Evolutionary conservation across 2,113 vertebrate genomes (phyloP).

Genomic region (Gulo gulo): DNA sequence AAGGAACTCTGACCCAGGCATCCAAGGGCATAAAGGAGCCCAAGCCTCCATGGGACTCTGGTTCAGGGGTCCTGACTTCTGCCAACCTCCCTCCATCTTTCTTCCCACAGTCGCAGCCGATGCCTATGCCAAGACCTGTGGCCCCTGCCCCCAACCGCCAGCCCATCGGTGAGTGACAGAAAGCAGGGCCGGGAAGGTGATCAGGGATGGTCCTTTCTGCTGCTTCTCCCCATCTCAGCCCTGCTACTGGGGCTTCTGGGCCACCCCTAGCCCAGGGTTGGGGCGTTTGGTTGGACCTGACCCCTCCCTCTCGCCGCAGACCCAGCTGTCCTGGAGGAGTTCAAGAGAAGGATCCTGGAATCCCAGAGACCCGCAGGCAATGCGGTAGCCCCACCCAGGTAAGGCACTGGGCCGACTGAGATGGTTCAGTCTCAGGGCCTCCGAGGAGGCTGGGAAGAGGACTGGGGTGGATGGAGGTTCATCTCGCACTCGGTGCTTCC

Average conservation of each 20-base stretch:
- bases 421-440: neutral
- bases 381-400: neutral
- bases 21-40: neutral
- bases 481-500: neutral
- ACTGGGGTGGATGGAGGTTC: neutral
- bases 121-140: neutral
- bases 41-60: neutral
- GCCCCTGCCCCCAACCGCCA: neutral
- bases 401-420: neutral
- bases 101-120: neutral
- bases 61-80: neutral
- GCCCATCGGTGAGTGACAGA: slow-evolving; percentile 63
- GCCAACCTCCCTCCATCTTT: neutral
- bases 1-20: neutral
- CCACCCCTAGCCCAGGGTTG: neutral
- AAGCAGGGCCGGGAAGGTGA: no score
- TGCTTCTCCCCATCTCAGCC: no score
- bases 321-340: slow-evolving; percentile 49
- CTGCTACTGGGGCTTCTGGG: neutral
- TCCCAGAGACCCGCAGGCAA: neutral
- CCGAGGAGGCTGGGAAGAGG: neutral
- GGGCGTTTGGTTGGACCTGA: neutral
- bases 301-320: slow-evolving; percentile 2
- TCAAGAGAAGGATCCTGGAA: slow-evolving; percentile 64
- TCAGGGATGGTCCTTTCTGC: neutral